Conservation (phyloP, 2,797 vertebrate genomes). For the Malacoctenus gilli region DNA sequence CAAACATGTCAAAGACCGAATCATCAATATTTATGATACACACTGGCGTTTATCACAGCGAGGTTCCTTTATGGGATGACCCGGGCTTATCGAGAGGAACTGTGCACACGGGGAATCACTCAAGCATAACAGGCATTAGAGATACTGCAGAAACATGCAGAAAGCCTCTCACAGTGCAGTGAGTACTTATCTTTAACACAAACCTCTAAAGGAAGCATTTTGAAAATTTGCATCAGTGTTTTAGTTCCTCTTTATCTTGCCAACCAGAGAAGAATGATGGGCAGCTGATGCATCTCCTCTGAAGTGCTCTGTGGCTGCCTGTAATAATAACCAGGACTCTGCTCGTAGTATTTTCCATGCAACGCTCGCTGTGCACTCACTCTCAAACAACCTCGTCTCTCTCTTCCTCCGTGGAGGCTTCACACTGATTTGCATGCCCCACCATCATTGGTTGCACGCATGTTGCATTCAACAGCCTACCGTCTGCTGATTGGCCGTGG, state of each 20-base stretch:
- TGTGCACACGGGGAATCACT: neutral
- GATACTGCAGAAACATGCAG: neutral
- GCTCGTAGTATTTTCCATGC: conserved; percentile 29
- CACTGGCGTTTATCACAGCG: neutral
- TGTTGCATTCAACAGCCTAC: conserved; percentile 57
- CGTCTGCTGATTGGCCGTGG: conserved; percentile 69
- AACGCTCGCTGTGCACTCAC: conserved; percentile 37
- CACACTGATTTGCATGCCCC: conserved; percentile 68
- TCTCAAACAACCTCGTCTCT: conserved; percentile 20
- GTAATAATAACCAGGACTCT: conserved; percentile 24
- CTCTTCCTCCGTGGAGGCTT: conserved; percentile 11
- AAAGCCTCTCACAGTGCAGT: too few species aligned
- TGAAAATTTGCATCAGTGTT: neutral
- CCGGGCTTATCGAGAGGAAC: neutral
- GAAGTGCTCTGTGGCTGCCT: neutral
- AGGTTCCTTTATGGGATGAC: neutral
- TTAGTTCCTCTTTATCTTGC: neutral
- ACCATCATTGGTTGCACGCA: conserved; percentile 68
- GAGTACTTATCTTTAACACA: too few species aligned
- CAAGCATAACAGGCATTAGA: neutral
- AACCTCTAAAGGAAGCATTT: neutral
- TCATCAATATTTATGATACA: neutral
- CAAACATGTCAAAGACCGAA: neutral
- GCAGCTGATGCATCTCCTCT: conserved; percentile 1
- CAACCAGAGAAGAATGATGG: conserved; percentile 2